Evolutionary conservation across 2,797 vertebrate genomes (phyloP).

Genomic region (Rhincodon typus): DNA sequence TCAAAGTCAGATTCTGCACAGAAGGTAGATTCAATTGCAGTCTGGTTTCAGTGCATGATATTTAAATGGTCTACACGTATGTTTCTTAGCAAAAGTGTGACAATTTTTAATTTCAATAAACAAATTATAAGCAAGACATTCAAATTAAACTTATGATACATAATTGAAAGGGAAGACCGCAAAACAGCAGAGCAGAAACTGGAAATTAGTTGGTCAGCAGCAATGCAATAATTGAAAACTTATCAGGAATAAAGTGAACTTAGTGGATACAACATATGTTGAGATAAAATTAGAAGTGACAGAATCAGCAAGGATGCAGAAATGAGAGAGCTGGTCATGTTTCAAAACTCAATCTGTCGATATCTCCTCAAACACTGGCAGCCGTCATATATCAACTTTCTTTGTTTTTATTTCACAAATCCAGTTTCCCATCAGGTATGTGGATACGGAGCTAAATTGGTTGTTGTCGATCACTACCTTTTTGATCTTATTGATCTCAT

Average conservation of each 20-base stretch:
- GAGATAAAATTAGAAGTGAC: neutral
- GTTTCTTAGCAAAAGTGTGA: neutral
- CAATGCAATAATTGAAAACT: too few relatives aligned
- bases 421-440: neutral
- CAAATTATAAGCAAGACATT: neutral
- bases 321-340: neutral
- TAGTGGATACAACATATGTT: too few relatives aligned
- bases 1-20: neutral
- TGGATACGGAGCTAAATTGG: neutral
- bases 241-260: too few relatives aligned
- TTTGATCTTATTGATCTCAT: neutral
- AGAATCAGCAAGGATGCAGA: constrained; percentile 1
- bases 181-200: neutral
- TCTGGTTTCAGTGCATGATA: neutral
- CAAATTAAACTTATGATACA: neutral
- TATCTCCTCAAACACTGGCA: neutral
- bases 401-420: neutral
- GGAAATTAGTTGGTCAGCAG: neutral
- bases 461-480: neutral
- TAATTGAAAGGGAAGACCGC: neutral
- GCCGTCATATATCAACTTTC: neutral
- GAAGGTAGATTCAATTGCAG: neutral
- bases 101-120: neutral
- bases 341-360: neutral
- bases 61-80: neutral